These are phyloP conservation scores for Tuta absoluta DNA, from an alignment of 2,888 invertebrate genomes.

Conservation along the genomic window DNA sequence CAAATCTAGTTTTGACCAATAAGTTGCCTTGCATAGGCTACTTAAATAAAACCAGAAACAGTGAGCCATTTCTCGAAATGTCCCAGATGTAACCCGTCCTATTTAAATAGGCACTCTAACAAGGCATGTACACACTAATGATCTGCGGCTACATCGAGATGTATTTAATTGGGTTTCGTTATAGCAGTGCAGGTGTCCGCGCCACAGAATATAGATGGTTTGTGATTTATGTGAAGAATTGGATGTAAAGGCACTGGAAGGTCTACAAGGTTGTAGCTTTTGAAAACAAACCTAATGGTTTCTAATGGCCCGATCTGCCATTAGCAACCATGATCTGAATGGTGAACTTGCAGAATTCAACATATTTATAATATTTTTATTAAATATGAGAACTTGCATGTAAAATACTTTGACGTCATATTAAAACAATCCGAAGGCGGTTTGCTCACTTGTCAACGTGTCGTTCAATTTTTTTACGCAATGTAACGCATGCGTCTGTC, in stretches of 20 bases:
- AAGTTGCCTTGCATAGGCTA: background rate
- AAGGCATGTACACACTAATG: conserved; percentile 67
- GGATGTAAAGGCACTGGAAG: conserved; percentile 34
- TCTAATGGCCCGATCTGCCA: too few species aligned
- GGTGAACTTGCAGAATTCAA: too few species aligned
- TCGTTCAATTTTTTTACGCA: too few species aligned
- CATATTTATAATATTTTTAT: too few species aligned
- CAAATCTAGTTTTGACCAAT: too few species aligned
- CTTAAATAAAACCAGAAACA: conserved; percentile 29
- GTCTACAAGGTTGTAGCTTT: background rate
- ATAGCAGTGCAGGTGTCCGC: conserved; percentile 64
- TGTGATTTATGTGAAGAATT: conserved; percentile 59
- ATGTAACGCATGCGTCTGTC: too few species aligned
- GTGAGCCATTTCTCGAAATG: conserved; percentile 30
- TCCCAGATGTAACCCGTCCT: conserved; percentile 40
- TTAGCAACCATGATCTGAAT: too few species aligned
- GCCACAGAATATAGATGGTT: conserved; percentile 64
- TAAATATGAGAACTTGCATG: too few species aligned
- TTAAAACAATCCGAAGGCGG: too few species aligned
- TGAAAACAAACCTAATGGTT: too few species aligned
- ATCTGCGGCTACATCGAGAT: conserved; percentile 73
- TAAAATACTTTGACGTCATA: too few species aligned
- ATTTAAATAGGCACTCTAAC: conserved; percentile 57
- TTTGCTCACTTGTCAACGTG: too few species aligned
- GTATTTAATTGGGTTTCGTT: conserved; percentile 77